Base-by-base conservation (phyloP, 2,113 vertebrate genomes). In the Chunga burmeisteri region DNA sequence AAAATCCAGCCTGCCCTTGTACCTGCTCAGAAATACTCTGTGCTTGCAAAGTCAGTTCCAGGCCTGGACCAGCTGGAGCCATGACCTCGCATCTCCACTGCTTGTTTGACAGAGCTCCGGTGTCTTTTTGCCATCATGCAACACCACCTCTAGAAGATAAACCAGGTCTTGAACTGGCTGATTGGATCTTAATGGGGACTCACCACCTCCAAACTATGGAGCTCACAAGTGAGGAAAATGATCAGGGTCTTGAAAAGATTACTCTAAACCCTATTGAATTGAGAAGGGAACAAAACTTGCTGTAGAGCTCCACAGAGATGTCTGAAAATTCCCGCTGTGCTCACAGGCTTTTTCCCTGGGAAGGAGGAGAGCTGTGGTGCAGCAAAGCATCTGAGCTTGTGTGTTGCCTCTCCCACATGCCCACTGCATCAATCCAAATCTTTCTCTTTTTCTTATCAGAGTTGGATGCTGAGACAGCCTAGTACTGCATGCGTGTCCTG, bases 361-460 rank as follows among this genome's bases (percentile, higher is more conserved):
- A 47, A 52, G 32, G 5, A 77, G 30, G 14, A 63, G 29, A 73
- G 40, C 30, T 81, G 63, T 26, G 16, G 19, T 71, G 73, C 65
- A 91, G 36, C 29, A 92, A 46, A 86, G 10, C 26, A 38, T 12
- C 32, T 36, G 50, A 90, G 23, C 4, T 80, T 6, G 0, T 7
- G n/a, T 52, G 19, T 19, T 91, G 19, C 18, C 22, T 78, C 23
- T 72, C 52, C 34, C 74, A 29, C 22, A 8, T 10, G 22, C 8
- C 20, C 59, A n/a, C 4, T 0, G 4, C 11, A 7, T 2, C 11
- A 70, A 7, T 55, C 15, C 29, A 40, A 13, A 70, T 34, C 8
- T 23, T 72, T 29, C 34, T 62, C 13, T 62, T 71, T 32, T 42
- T 73, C 30, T 44, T 23, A 6, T 44, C 10, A 17, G 34, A 5